These are phyloP conservation scores for Aphis craccivora DNA, from an alignment of 1,140 invertebrate genomes.

Conservation along the genomic window DNA sequence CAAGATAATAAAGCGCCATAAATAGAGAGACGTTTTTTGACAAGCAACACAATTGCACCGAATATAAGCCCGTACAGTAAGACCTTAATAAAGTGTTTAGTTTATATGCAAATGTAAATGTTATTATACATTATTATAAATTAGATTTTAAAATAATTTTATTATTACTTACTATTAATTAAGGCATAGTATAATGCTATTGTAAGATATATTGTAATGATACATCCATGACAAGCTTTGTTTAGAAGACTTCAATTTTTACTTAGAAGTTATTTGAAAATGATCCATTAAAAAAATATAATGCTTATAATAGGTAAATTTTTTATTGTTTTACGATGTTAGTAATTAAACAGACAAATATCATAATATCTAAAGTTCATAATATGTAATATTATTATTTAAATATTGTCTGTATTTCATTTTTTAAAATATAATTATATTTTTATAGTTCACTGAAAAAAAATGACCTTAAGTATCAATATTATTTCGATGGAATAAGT, in stretches of 20 bases:
- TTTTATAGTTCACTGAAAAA: background rate
- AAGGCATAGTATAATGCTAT: background rate
- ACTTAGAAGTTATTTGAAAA: background rate
- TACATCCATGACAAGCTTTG: background rate
- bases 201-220: background rate
- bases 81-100: background rate
- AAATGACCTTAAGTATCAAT: background rate
- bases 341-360: background rate
- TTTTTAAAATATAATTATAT: background rate
- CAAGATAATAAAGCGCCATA: background rate
- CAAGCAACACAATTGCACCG: background rate
- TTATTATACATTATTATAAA: background rate
- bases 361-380: background rate
- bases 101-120: background rate
- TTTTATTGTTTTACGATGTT: background rate
- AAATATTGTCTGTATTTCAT: background rate
- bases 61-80: slow-evolving; percentile 18
- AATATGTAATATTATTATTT: background rate
- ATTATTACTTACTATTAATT: too few species aligned
- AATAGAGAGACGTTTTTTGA: slow-evolving; percentile 5
- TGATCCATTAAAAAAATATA: background rate
- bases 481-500: background rate
- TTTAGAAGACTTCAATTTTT: background rate
- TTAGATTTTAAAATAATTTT: slow-evolving; percentile 17
- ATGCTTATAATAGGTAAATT: background rate